A percentile compares a stretch with the other conserved stretches of the same genome.
Conservation (phyloP, 2,888 invertebrate genomes). For the Pristionchus arcanus region DNA sequence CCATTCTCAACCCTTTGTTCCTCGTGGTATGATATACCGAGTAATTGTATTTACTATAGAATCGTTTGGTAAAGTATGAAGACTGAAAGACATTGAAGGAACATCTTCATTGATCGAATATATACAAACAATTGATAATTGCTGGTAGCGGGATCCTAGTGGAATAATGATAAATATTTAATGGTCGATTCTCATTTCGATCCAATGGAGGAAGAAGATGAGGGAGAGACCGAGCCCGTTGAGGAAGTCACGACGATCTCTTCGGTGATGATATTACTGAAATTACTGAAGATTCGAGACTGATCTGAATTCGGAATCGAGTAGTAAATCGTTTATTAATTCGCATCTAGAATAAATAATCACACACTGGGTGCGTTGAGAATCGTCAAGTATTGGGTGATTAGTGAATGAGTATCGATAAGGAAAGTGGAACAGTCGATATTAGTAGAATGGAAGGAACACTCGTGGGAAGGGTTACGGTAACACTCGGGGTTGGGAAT, state of each 20-base stretch:
- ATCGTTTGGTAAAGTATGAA: not conserved
- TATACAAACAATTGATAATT: conserved; percentile 37
- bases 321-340: conserved; percentile 38
- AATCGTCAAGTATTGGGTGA: conserved; percentile 36
- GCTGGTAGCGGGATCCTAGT: not conserved
- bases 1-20: not conserved
- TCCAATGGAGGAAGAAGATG: not conserved
- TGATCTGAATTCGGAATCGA: not conserved
- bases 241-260: not conserved
- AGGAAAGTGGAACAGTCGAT: not conserved
- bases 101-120: conserved; percentile 43
- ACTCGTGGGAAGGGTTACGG: conserved; percentile 47
- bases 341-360: conserved; percentile 25
- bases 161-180: conserved; percentile 48
- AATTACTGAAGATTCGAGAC: not conserved
- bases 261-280: not conserved
- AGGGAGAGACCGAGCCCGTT: conserved; percentile 20
- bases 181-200: conserved; percentile 2
- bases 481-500: conserved; percentile 7
- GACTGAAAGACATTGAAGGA: not conserved
- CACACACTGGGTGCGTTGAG: conserved; percentile 40
- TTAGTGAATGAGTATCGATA: conserved; percentile 41
- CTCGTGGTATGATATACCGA: not conserved
- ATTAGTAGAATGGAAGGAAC: not conserved
- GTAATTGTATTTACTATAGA: not conserved